A percentile compares a stretch with the other conserved stretches of the same genome.
These are phyloP conservation scores for Philaethria dido DNA, from an alignment of 2,888 invertebrate genomes.

Conservation along the genomic window DNA sequence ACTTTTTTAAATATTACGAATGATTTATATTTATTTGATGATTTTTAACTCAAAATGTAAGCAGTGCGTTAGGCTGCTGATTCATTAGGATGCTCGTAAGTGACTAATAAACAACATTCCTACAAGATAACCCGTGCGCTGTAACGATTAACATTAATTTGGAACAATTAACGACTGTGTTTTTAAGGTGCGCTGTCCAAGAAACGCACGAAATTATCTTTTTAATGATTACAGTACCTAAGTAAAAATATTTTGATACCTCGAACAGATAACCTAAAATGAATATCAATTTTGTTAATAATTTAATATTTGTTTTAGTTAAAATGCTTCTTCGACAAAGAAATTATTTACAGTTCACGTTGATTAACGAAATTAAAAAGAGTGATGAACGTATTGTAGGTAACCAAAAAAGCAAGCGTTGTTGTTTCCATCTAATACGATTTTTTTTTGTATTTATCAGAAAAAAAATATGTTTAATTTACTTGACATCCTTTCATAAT, in stretches of 20 bases:
- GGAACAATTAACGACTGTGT: slow-evolving; percentile 47
- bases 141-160: slow-evolving; percentile 51
- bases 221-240: too few species aligned
- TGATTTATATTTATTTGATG: too few species aligned
- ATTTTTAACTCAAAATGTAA: slow-evolving; percentile 4
- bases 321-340: too few species aligned
- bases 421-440: too few species aligned
- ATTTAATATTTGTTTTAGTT: too few species aligned
- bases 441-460: too few species aligned
- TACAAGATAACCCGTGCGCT: slow-evolving; percentile 46
- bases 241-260: too few species aligned
- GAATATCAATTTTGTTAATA: too few species aligned
- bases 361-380: not conserved
- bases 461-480: too few species aligned
- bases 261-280: too few species aligned
- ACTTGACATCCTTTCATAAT: not conserved
- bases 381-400: not conserved
- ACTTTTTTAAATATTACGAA: too few species aligned
- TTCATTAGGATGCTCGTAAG: slow-evolving; percentile 31
- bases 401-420: not conserved
- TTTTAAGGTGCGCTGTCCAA: not conserved
- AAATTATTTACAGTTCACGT: too few species aligned
- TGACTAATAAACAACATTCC: slow-evolving; percentile 42
- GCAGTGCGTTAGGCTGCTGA: slow-evolving; percentile 3
- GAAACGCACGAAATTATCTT: not conserved